These are phyloP conservation scores for Solea senegalensis DNA, from an alignment of 2,113 vertebrate species.

Conservation along the genomic window DNA sequence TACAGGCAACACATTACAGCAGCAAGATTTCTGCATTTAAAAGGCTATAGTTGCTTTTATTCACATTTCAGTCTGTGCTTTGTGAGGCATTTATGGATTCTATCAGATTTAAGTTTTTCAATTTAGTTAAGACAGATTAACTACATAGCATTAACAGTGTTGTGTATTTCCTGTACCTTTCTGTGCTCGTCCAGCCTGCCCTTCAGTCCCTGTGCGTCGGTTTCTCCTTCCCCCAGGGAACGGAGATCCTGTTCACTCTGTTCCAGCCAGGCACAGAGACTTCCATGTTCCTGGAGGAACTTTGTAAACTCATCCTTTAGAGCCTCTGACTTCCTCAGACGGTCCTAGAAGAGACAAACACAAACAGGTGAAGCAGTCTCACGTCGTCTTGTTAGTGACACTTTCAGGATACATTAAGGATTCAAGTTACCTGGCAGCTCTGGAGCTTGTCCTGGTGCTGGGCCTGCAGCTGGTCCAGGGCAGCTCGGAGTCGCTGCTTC, in stretches of 20 bases:
- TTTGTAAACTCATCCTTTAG: slow-evolving; percentile 90
- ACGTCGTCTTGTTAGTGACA: neutral
- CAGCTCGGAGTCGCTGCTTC: slow-evolving; percentile 78
- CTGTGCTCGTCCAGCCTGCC: slow-evolving; percentile 79
- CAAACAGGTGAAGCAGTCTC: too few species aligned
- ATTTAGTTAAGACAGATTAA: neutral
- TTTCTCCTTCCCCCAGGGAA: slow-evolving; percentile 78
- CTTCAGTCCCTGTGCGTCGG: slow-evolving; percentile 78
- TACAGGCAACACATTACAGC: neutral
- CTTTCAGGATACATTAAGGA: too few species aligned
- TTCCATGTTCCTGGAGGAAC: slow-evolving; percentile 88
- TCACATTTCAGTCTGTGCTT: too few species aligned
- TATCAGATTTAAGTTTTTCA: too few species aligned
- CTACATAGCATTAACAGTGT: neutral
- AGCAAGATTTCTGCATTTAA: neutral
- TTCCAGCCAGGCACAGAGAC: slow-evolving; percentile 88
- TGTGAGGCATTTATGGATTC: too few species aligned
- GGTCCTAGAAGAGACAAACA: slow-evolving; percentile 67
- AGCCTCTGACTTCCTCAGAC: slow-evolving; percentile 84
- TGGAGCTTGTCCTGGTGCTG: slow-evolving; percentile 83
- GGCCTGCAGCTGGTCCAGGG: slow-evolving; percentile 82
- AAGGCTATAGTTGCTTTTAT: too few species aligned
- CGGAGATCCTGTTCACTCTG: slow-evolving; percentile 87
- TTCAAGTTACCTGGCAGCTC: slow-evolving; percentile 78
- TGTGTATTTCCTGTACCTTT: slow-evolving; percentile 67